A percentile compares a stretch with the other conserved stretches of the same genome.
These are phyloP conservation scores for Melanerpes aurifrons DNA, from an alignment of 2,113 vertebrate genomes.

Conservation along the genomic window DNA sequence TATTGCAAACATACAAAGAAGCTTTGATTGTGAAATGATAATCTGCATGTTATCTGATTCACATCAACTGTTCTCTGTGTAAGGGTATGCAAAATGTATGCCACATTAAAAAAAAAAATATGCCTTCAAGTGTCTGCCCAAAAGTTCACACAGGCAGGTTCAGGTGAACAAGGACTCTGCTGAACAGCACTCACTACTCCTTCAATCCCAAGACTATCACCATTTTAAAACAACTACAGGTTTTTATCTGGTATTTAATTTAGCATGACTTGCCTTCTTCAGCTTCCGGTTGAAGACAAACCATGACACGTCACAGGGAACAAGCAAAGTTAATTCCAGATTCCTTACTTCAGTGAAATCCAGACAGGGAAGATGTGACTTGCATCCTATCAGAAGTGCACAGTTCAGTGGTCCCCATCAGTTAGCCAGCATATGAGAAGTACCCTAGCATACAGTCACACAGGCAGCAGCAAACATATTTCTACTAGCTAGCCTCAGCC, in stretches of 20 bases:
- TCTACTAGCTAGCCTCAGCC: neutral
- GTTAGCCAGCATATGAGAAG: neutral
- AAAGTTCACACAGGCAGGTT: neutral
- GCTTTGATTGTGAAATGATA: neutral
- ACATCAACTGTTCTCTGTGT: neutral
- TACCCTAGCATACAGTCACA: neutral
- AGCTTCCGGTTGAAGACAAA: neutral
- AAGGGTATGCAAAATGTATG: neutral
- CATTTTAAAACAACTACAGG: neutral
- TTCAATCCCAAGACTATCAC: neutral
- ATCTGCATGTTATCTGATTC: neutral
- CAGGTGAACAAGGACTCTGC: neutral
- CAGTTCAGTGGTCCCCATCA: neutral
- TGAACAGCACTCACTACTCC: neutral
- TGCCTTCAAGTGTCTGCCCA: neutral
- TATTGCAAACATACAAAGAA: neutral
- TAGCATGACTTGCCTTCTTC: neutral
- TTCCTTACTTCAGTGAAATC: neutral
- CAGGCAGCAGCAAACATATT: neutral
- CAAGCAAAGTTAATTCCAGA: neutral
- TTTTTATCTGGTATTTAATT: neutral
- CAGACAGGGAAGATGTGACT: neutral
- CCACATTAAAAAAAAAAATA: no score
- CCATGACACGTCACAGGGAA: neutral
- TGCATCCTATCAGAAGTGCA: neutral